Evolutionary conservation across 35 echinoderm and acorn worm species (phyloP).

Genomic region (Lytechinus pictus): DNA sequence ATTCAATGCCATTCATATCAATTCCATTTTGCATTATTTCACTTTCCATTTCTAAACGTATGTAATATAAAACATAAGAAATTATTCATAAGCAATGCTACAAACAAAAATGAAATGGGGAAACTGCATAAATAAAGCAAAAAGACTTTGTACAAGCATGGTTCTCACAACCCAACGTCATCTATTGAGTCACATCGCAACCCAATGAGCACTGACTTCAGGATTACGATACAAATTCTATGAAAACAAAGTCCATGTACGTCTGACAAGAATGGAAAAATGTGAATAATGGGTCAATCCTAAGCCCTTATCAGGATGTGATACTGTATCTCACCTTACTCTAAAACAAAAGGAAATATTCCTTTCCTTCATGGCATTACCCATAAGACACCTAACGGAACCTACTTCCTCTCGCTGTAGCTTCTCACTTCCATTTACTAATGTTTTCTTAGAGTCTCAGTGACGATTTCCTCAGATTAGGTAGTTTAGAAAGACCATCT

Average conservation of each 20-base stretch:
- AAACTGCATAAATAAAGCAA: too few relatives aligned
- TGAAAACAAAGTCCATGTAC: neutral
- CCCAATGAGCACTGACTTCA: neutral
- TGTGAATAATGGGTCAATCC: neutral
- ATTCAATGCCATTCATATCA: too few relatives aligned
- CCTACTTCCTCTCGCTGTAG: neutral
- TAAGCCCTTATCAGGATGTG: neutral
- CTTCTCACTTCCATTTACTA: neutral
- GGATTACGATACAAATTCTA: neutral
- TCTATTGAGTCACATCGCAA: neutral
- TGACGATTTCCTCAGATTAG: neutral
- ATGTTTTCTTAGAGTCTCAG: neutral
- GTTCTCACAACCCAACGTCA: too few relatives aligned
- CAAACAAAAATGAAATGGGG: too few relatives aligned
- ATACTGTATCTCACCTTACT: neutral
- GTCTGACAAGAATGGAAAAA: neutral
- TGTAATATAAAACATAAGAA: too few relatives aligned
- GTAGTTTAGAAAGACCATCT: neutral
- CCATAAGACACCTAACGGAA: conserved; percentile 5
- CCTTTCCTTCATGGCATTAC: neutral
- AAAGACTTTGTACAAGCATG: too few relatives aligned
- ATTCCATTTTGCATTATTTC: too few relatives aligned
- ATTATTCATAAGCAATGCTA: too few relatives aligned
- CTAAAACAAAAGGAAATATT: neutral
- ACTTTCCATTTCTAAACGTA: too few relatives aligned